Base-by-base conservation (phyloP, 2,888 invertebrate species). In the Mayetiola destructor region DNA sequence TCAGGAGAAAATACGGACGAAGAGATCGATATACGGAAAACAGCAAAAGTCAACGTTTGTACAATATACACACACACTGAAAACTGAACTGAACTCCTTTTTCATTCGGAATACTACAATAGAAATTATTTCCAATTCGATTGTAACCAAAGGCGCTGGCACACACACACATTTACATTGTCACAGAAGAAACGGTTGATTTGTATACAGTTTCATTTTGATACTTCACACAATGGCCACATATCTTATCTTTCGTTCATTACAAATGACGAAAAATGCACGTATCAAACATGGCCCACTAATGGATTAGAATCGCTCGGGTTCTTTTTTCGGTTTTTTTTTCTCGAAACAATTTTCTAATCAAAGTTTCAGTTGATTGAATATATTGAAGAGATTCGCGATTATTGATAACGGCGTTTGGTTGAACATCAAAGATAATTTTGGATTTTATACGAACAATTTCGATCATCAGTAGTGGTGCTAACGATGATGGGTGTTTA, bases 231-330 rank as follows among this genome's bases (percentile, higher is more conserved):
- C n/a, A n/a, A n/a, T n/a, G 27, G 14, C 14, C 32, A 9, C 27
- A 48, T 48, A 48, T 48, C 48, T 48, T 48, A 48, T 48, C 48
- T n/a, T n/a, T 48, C 48, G n/a, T 48, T 27, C 48, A 27, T n/a
- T 48, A 16, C 27, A 48, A 48, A 48, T 48, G n/a, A 27, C 27
- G 9, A 27, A 48, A 42, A 42, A 3, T 42, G 23, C 2, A 23
- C 16, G 18, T 12, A 32, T 23, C 2, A 42, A 42, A 27, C 27
- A 16, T 48, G n/a, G n/a, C n/a, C 48, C 14, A 48, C 16, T 48
- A 48, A 3, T 27, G 9, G 27, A 48, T 14, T 42, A 42, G 5
- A 9, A 14, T 14, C 42, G 23, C 48, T 9, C n/a, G n/a, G n/a
- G n/a, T n/a, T n/a, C n/a, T n/a, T n/a, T n/a, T n/a, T n/a, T n/a